phyloP scores from a whole-genome alignment of 2,797 vertebrate genomes.

The Cryptoblepharus egeriae region DNA sequence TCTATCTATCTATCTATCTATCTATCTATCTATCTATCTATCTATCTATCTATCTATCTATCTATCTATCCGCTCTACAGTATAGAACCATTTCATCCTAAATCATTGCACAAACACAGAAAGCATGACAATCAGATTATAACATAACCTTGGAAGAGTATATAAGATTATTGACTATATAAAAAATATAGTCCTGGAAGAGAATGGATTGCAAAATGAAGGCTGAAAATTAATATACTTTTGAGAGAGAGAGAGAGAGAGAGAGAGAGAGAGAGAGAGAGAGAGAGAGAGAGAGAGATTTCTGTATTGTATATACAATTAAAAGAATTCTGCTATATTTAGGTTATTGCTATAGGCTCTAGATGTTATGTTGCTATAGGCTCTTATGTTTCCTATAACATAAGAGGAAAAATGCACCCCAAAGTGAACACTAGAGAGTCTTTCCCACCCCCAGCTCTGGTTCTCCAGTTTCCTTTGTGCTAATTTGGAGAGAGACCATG shows the following conservation, averaged over 20 bases:
- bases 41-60: neutral
- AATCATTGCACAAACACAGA: neutral
- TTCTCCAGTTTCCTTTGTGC: slow-evolving; percentile 18
- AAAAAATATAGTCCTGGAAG: neutral
- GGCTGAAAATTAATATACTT: neutral
- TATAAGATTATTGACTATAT: neutral
- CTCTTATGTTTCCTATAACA: neutral
- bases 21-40: neutral
- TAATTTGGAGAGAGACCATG: slow-evolving; percentile 13
- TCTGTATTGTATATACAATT: no score
- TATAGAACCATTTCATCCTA: neutral
- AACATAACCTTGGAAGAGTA: neutral
- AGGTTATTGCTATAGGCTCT: neutral
- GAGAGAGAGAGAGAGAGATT: no score
- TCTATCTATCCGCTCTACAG: neutral
- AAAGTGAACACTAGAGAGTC: neutral
- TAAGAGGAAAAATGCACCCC: neutral
- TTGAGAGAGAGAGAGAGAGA: neutral
- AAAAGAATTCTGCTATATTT: no score
- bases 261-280: neutral
- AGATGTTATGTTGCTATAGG: no score
- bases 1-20: neutral
- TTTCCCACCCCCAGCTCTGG: no score
- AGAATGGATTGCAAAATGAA: neutral
- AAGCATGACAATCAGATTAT: neutral